Evolutionary conservation across 2,113 vertebrate species (phyloP).

Genomic region (Cacatua alba): DNA sequence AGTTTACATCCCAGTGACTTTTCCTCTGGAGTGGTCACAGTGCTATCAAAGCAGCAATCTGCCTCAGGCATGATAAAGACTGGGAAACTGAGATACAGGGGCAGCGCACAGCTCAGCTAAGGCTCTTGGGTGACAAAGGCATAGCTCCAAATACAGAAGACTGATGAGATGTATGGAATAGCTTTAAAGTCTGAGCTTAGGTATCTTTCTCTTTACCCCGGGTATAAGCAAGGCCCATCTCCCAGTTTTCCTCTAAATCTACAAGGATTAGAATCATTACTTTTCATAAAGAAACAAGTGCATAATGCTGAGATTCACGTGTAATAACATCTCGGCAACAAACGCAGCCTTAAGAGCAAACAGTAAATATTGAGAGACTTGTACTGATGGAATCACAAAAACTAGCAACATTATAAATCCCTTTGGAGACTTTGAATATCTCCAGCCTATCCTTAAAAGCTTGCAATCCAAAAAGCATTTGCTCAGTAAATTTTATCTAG

Average conservation of each 20-base stretch:
- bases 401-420: neutral
- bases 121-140: neutral
- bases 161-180: neutral
- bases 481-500: neutral
- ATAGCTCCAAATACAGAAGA: neutral
- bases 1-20: neutral
- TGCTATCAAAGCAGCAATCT: neutral
- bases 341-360: neutral
- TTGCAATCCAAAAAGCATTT: neutral
- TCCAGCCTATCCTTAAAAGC: neutral
- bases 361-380: constrained; percentile 1
- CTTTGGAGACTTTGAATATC: neutral
- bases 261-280: neutral
- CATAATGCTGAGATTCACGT: neutral
- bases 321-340: neutral
- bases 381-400: neutral
- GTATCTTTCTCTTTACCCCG: neutral
- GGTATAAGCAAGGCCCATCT: neutral
- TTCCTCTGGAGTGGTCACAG: neutral
- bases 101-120: neutral
- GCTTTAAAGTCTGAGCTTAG: neutral
- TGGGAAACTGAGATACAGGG: neutral
- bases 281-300: neutral
- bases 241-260: neutral
- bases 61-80: neutral